Conservation (phyloP, 2,113 vertebrate genomes). For the Megaptera novaeangliae region DNA sequence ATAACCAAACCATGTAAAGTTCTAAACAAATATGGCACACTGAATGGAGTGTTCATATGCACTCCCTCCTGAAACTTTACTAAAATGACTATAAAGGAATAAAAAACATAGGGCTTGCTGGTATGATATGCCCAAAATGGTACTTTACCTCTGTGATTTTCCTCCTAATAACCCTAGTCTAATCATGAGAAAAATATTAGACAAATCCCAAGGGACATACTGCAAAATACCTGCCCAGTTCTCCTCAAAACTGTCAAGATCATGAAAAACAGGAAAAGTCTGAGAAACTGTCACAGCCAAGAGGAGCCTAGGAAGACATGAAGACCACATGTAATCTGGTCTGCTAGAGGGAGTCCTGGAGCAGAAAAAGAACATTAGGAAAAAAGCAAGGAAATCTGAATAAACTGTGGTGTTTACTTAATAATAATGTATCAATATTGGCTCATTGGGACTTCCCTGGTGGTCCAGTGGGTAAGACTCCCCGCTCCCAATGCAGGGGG, state of each 20-base stretch:
- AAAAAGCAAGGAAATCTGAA: neutral
- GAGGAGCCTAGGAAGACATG: neutral
- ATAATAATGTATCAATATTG: neutral
- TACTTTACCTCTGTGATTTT: neutral
- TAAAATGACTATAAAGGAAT: neutral
- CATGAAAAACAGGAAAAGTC: neutral
- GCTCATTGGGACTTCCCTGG: no score
- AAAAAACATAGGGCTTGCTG: neutral
- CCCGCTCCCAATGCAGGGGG: no score
- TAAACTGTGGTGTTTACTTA: neutral
- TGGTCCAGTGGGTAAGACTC: no score
- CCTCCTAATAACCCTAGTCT: neutral
- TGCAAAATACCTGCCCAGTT: neutral
- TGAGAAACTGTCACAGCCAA: neutral
- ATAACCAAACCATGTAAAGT: neutral
- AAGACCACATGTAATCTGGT: no score
- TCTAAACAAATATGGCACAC: neutral
- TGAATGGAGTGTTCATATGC: neutral
- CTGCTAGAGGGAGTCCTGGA: neutral
- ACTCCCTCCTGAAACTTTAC: neutral
- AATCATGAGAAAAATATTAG: neutral
- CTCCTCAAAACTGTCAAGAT: neutral
- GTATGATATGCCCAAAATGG: neutral
- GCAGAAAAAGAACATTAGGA: neutral
- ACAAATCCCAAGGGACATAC: neutral